Evolutionary conservation across 2,797 vertebrate species (phyloP).

Genomic region (Coendou prehensilis): DNA sequence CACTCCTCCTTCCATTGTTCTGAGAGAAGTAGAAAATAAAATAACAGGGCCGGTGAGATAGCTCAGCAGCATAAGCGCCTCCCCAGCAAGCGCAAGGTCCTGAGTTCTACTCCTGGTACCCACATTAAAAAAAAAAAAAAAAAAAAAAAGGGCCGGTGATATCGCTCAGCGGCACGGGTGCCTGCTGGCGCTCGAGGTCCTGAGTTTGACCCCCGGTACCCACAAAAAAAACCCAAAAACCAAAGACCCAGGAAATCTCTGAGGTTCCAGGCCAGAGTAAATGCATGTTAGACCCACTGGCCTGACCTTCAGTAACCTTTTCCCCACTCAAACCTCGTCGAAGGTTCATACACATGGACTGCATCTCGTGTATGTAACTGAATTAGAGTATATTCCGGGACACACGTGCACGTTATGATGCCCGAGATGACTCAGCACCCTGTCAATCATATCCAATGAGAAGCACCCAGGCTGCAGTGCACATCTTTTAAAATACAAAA

Average conservation of each 20-base stretch:
- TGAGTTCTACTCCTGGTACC: too few species aligned
- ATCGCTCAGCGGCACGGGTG: too few species aligned
- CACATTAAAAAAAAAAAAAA: too few species aligned
- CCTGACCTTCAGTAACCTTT: neutral
- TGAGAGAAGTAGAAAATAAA: neutral
- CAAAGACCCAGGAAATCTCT: neutral
- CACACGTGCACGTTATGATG: neutral
- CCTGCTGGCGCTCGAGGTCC: too few species aligned
- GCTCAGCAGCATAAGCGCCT: too few species aligned
- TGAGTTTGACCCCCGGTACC: too few species aligned
- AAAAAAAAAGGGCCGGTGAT: too few species aligned
- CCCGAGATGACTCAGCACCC: neutral
- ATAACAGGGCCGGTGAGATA: neutral
- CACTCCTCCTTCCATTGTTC: neutral
- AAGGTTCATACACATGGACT: neutral
- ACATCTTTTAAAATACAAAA: neutral
- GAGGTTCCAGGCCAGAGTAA: neutral
- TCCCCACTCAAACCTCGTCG: neutral
- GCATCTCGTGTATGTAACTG: neutral
- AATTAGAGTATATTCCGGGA: neutral
- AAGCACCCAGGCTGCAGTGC: neutral
- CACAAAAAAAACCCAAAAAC: too few species aligned
- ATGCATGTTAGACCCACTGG: neutral
- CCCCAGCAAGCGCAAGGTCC: too few species aligned
- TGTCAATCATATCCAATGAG: neutral